Evolutionary conservation across 2,797 vertebrate genomes (phyloP).

Genomic region (Scleropages formosus): DNA sequence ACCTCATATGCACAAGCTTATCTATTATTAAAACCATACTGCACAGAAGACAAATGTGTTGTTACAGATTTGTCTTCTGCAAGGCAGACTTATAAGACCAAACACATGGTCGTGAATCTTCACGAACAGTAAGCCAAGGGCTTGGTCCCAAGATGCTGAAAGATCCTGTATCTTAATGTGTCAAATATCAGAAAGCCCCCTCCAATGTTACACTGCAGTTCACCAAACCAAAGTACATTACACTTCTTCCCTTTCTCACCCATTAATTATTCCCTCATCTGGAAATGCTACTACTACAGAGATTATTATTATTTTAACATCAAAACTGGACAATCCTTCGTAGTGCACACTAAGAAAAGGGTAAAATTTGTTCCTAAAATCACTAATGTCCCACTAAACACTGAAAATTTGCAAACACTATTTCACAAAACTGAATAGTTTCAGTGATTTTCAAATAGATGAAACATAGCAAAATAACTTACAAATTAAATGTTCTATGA

Average conservation of each 20-base stretch:
- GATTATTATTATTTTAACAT: background rate
- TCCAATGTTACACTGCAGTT: background rate
- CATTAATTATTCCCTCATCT: background rate
- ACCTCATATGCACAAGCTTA: background rate
- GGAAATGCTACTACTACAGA: background rate
- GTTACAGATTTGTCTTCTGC: background rate
- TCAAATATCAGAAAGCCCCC: background rate
- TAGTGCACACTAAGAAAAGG: too few species aligned
- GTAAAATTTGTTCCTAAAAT: too few species aligned
- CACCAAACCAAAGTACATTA: background rate
- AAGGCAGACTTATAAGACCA: background rate
- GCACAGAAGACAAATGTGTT: too few species aligned
- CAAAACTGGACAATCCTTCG: too few species aligned
- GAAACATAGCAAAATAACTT: too few species aligned
- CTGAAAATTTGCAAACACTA: too few species aligned
- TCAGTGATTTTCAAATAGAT: too few species aligned
- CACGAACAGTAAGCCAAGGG: background rate
- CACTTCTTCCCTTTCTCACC: background rate
- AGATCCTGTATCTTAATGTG: background rate
- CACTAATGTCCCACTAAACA: too few species aligned
- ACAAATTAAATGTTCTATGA: too few species aligned
- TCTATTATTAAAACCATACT: constrained; percentile 18
- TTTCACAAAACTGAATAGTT: too few species aligned
- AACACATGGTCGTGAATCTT: background rate
- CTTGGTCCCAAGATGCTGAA: background rate